A percentile compares a stretch with the other conserved stretches of the same genome.
Conservation (phyloP, 2,113 vertebrate species). For the Callipepla squamata region DNA sequence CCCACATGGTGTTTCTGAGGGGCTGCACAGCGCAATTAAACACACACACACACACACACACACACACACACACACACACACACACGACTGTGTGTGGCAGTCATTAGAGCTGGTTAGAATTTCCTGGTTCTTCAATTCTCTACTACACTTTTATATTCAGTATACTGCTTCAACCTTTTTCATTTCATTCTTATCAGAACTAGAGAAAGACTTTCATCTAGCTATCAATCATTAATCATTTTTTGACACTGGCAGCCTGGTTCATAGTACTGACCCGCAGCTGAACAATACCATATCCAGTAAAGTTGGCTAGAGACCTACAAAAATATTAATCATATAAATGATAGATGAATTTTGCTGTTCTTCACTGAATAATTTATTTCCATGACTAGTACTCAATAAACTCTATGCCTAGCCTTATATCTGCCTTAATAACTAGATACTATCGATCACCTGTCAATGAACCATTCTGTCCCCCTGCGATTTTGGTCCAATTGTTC, state of each 20-base stretch:
- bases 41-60: too few relatives aligned
- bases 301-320: not conserved
- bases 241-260: not conserved
- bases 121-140: not conserved
- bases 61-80: too few relatives aligned
- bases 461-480: not conserved
- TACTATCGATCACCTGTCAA: not conserved
- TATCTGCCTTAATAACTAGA: not conserved
- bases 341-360: conserved; percentile 18
- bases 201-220: not conserved
- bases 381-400: conserved; percentile 4
- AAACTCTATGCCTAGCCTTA: not conserved
- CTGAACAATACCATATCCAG: not conserved
- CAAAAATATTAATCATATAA: conserved; percentile 1
- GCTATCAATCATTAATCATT: not conserved
- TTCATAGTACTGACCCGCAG: not conserved
- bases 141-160: not conserved
- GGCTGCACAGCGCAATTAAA: not conserved
- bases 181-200: not conserved
- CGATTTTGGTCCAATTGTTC: not conserved
- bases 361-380: conserved; percentile 38
- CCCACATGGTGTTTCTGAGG: not conserved
- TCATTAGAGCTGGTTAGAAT: not conserved
- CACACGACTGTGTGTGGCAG: not conserved
- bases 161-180: not conserved